A percentile compares a stretch with the other conserved stretches of the same genome.
phyloP scores from a whole-genome alignment of 2,113 vertebrate species.

The Thunnus maccoyii region DNA sequence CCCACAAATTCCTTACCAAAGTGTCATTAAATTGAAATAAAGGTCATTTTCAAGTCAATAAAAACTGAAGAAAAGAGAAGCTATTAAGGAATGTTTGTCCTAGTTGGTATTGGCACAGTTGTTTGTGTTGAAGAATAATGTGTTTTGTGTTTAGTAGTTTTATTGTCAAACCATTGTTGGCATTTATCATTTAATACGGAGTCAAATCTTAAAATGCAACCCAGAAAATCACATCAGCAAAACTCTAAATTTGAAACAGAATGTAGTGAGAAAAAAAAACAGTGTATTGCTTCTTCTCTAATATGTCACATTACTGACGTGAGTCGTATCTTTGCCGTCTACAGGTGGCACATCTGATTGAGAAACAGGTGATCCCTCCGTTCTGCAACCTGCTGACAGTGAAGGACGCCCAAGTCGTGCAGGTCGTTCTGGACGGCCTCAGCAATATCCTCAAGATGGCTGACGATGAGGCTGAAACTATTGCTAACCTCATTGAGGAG shows the following conservation, averaged over 20 bases:
- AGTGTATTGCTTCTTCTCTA: not conserved
- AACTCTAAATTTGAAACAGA: not conserved
- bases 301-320: not conserved
- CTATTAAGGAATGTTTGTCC: too few relatives aligned
- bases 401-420: slow-evolving; percentile 98
- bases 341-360: slow-evolving; percentile 97
- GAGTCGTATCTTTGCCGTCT: not conserved
- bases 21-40: too few relatives aligned
- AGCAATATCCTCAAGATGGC: slow-evolving; percentile 99
- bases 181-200: too few relatives aligned
- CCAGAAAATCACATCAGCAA: not conserved
- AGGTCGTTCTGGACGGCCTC: slow-evolving; percentile 98
- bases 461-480: slow-evolving; percentile 97
- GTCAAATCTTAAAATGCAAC: not conserved
- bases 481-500: slow-evolving; percentile 99
- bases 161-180: not conserved
- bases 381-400: slow-evolving; percentile 99
- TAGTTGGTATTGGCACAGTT: too few relatives aligned
- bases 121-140: not conserved
- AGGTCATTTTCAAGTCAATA: not conserved
- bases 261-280: not conserved
- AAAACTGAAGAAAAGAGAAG: not conserved
- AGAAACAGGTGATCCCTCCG: slow-evolving; percentile 98
- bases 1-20: not conserved
- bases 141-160: not conserved